Base-by-base conservation (phyloP, 2,113 vertebrate species). In the Vanacampus margaritifer region DNA sequence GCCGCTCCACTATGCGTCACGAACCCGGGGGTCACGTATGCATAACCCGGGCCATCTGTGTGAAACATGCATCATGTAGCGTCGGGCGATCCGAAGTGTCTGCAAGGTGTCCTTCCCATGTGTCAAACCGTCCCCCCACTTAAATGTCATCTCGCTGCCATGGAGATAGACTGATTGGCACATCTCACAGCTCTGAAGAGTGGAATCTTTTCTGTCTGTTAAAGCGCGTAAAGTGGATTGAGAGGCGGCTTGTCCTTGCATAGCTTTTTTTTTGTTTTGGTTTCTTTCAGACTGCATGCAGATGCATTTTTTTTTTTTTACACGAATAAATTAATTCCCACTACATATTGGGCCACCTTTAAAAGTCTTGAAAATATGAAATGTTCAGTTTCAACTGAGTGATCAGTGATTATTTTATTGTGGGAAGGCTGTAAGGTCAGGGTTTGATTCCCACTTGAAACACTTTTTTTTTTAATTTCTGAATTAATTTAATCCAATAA, bases 21-120 rank as follows among this genome's bases (percentile, higher is more conserved):
- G 79, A 88, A 88, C 84, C 69, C 74, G 11, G 68, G n/a, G 69
- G 75, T 74, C 74, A 71, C 73, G 66, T 83, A 79, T 83, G 87
- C 79, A 87, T 85, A 80, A 84, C 84, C 67, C 58, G 74, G 74
- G 72, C 78, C 86, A 88, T 91, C 83, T 89, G 75, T 68, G 73
- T 83, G 73, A 87, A 89, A 81, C 80, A 80, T 87, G 85, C 80
- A 88, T 79, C 43, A 69, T 60, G 76, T 69, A 39, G 73, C 37
- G 24, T 64, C 6, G 45, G 74, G 68, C 16, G n/a, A 73, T 69
- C 74, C 26, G 3, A 58, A 32, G 70, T 35, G 78, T 78, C 68
- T 76, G 76, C 60, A 68, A 76, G 76, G 70, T 80, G 82, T 78
- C 79, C 70, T 73, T 71, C 65, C 68, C 76, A 80, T 71, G 81